Percentiles rank a stretch among this genome's conserved stretches.
phyloP scores from a whole-genome alignment of 37 sponge, comb jelly and placozoan genomes.

The Beroe forskalii region DNA sequence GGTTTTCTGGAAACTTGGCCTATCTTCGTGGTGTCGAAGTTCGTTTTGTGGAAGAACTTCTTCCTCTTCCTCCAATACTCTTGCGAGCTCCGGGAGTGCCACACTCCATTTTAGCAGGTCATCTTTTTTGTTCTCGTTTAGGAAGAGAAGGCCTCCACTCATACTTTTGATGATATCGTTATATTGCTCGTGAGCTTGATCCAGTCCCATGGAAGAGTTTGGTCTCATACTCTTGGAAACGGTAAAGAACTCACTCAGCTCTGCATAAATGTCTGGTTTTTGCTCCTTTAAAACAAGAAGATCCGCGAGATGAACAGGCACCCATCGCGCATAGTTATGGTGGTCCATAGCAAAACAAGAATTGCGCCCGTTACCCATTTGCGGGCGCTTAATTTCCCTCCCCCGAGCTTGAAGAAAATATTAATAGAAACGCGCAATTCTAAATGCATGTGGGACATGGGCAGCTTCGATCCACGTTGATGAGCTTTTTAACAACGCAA shows the following conservation, averaged over 20 bases:
- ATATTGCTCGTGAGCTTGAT: background rate
- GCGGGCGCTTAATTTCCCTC: too few relatives aligned
- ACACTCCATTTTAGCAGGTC: background rate
- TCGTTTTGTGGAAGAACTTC: too few relatives aligned
- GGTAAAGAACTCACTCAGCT: background rate
- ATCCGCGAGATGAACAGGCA: background rate
- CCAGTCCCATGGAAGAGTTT: background rate
- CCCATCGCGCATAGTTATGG: background rate
- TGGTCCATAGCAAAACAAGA: background rate
- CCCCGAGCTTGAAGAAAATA: too few relatives aligned
- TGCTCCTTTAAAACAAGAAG: background rate
- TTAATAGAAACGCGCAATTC: too few relatives aligned
- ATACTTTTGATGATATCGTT: background rate
- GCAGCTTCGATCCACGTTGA: too few relatives aligned
- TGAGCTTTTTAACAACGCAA: too few relatives aligned
- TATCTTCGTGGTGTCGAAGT: background rate
- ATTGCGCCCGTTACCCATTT: too few relatives aligned
- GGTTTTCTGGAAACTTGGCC: background rate
- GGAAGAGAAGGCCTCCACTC: background rate
- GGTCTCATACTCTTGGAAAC: background rate
- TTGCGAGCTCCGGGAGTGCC: background rate
- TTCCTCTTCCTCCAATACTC: background rate
- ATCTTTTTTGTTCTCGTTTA: background rate
- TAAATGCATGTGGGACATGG: too few relatives aligned
- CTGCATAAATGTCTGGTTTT: background rate